Base-by-base conservation (phyloP, 2,888 invertebrate species). In the Exephanes ischioxanthus region DNA sequence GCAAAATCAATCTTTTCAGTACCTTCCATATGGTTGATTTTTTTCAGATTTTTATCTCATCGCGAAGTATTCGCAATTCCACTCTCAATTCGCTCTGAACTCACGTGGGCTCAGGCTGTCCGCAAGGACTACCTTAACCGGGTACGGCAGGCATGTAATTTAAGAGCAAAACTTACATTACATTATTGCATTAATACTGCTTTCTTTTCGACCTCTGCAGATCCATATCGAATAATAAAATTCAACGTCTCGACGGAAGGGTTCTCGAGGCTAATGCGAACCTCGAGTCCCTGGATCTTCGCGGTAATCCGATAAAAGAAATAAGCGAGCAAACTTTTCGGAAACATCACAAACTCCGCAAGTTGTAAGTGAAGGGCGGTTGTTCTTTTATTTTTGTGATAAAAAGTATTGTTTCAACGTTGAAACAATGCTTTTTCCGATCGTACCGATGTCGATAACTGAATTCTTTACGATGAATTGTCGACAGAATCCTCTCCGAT, bases 201-300 rank as follows among this genome's bases (percentile, higher is more conserved):
- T 66, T 19, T 55, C 67, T 58, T 45, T 41, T 30, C 66, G 4
- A 58, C 33, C 19, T 67, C 14, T 1, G 85, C 95, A 98, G 98
- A 92, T 97, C 97, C 66, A 94, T 98, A 93, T 97, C 97, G 41
- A 96, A 97, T 93, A 99, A 99, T 95, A 96, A 96, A 89, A 97
- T 99, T 92, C 96, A 96, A 92, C 96, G 95, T 94, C 96, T 98
- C 91, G 96, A 95, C n/a, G 95, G 95, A 77, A 95, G 97, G 81
- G 95, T 96, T 88, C 95, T 98, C 91, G 96, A 96, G 91, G 95
- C 95, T 89, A 96, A 96, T 91, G 95, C 95, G 55, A 96, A 96
- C 22, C 95, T 99, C 79, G 95, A 96, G 87, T 96, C 97, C 55
- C 95, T 99, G 58, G 98, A 98, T 92, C 95, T 99, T 89, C 96